phyloP scores from a whole-genome alignment of 2,113 vertebrate species.

The Euleptes europaea region DNA sequence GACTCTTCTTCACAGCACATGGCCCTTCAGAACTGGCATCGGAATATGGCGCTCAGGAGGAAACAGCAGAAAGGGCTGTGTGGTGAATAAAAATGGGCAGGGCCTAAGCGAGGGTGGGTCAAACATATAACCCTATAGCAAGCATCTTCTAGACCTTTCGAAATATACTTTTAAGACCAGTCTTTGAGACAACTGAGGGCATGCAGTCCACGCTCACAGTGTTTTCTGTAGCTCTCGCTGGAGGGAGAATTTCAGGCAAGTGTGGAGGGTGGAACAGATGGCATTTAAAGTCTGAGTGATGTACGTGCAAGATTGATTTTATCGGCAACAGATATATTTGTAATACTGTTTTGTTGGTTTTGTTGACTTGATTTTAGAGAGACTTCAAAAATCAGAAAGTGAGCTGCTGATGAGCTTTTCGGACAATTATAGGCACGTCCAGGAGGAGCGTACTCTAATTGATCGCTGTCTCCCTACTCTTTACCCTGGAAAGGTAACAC shows the following conservation, averaged over 20 bases:
- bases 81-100: constrained; percentile 71
- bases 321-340: not conserved
- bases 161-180: not conserved
- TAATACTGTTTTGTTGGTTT: not conserved
- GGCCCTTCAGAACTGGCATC: constrained; percentile 86
- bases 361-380: constrained; percentile 59
- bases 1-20: constrained; percentile 63
- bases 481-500: constrained; percentile 78
- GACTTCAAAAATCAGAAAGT: constrained; percentile 78
- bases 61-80: constrained; percentile 82
- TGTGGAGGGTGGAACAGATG: not conserved
- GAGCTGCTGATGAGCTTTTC: constrained; percentile 83
- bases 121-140: not conserved
- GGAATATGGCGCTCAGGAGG: constrained; percentile 76
- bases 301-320: not conserved
- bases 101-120: not conserved
- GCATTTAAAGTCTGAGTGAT: not conserved
- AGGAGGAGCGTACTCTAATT: constrained; percentile 83
- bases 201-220: not conserved
- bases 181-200: not conserved
- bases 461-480: constrained; percentile 74
- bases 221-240: not conserved
- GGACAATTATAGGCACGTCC: constrained; percentile 78
- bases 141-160: not conserved
- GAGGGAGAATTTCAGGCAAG: not conserved